Evolutionary conservation across 1,140 invertebrate genomes (phyloP), one percentile per base, ranked within the genome.

Genomic region (Halesus radiatus): DNA sequence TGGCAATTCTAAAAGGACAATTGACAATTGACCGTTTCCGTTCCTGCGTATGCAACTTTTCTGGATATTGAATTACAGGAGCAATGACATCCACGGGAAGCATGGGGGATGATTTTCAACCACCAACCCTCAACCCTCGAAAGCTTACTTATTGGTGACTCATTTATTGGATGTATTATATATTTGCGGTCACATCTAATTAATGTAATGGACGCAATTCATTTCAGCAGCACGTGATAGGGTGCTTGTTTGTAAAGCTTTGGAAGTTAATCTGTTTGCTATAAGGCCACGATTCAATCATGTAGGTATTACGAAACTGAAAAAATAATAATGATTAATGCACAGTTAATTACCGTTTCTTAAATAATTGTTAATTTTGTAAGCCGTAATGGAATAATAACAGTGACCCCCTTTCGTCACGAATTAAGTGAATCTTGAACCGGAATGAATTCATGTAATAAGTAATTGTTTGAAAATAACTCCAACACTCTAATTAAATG

Each of bases 31-130:
- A 52, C 52, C 52, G 10, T 58, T 74, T 74, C 72, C 72, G 72
- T 8, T 54, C 13, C 22, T 26, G 29, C 26, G 15, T 56, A 74
- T 74, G 45, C 52, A 74, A 74, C 72, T 58, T 58, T 74, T 58
- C 72, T 56, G 72, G 53, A 54, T 74, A 74, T 74, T 74, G 22
- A 74, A 74, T 74, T 74, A 58, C 72, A 18, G 50, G 7, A 29
- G 23, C 16, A 15, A n/a, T 18, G 26, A 52, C n/a, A 4, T 56
- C 50, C 20, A 18, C 5, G 22, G 72, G 45, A 26, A 54, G 52
- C 10, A 32, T 18, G 16, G 32, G 22, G 32, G 15, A 50, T 4
- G 16, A 22, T 50, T 32, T 16, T 8, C 29, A 22, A 72, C 32
- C 20, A 16, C 4, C 20, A 22, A n/a, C n/a, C n/a, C 1, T 4